These are phyloP conservation scores for Eidolon helvum DNA, from an alignment of 2,113 vertebrate species.

Conservation along the genomic window DNA sequence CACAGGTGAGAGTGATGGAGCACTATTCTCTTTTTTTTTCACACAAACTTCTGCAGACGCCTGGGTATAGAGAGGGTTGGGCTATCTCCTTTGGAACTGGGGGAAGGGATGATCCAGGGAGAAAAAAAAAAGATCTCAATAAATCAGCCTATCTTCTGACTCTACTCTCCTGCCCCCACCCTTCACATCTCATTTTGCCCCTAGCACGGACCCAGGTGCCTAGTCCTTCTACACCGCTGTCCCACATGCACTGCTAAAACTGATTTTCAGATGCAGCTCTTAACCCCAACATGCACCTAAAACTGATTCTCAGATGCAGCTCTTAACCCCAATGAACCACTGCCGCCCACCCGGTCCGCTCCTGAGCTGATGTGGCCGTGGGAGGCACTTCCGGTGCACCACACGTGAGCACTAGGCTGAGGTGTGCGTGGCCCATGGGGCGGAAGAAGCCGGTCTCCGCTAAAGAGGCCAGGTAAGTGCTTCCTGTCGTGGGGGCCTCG, in stretches of 20 bases:
- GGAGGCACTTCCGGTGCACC: background rate
- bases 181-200: background rate
- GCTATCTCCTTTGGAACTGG: background rate
- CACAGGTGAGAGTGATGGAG: background rate
- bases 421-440: background rate
- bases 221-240: background rate
- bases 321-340: background rate
- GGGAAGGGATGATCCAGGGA: too few relatives aligned
- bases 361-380: background rate
- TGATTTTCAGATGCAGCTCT: background rate
- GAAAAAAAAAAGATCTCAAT: background rate
- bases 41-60: background rate
- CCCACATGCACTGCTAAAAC: background rate
- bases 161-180: rapidly evolving
- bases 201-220: background rate
- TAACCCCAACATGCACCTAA: background rate
- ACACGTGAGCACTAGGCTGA: background rate
- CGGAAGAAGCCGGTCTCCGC: background rate
- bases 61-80: background rate
- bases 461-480: background rate
- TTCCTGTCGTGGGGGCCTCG: background rate
- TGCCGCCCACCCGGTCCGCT: background rate
- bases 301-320: background rate
- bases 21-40: background rate
- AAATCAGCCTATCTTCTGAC: background rate